Conservation (phyloP, 2,888 invertebrate genomes). For the Rhingia campestris region DNA sequence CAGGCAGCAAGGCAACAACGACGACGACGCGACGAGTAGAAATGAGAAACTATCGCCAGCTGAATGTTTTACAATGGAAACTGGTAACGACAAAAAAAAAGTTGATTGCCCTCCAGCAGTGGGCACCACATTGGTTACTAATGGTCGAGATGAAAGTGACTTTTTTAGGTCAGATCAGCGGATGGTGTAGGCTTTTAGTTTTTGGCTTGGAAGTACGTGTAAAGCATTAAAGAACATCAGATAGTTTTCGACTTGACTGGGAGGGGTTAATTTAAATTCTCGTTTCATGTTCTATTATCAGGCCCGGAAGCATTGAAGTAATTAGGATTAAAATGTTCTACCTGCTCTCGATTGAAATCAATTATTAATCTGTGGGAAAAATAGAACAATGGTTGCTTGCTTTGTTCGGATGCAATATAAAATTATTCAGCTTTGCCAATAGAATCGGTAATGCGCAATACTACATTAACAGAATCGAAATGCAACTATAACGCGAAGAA, state of each 20-base stretch:
- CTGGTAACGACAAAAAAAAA: conserved; percentile 24
- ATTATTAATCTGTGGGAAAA: too few relatives aligned
- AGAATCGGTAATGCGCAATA: too few relatives aligned
- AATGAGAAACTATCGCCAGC: conserved; percentile 52
- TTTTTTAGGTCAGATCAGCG: conserved; percentile 64
- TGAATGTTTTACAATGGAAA: conserved; percentile 54
- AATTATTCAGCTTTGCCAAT: too few relatives aligned
- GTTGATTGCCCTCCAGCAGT: conserved; percentile 56
- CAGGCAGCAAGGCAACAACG: conserved; percentile 1
- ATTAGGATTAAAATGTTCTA: too few relatives aligned
- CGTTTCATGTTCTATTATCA: background rate
- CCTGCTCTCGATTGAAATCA: too few relatives aligned
- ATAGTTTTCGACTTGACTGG: background rate
- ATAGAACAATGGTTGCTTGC: too few relatives aligned
- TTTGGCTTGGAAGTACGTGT: conserved; percentile 24
- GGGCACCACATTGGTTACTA: conserved; percentile 15
- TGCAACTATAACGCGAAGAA: too few relatives aligned
- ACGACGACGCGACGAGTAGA: conserved; percentile 29
- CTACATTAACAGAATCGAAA: too few relatives aligned
- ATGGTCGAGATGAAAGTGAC: conserved; percentile 66
- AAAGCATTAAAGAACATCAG: conserved; percentile 8
- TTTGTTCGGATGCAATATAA: too few relatives aligned
- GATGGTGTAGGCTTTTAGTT: conserved; percentile 29
- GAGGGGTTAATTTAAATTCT: background rate
- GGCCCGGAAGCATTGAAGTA: too few relatives aligned